Percentiles rank a stretch among this genome's conserved stretches.
phyloP scores from a whole-genome alignment of 2,888 invertebrate species.

The Spodoptera exigua region DNA sequence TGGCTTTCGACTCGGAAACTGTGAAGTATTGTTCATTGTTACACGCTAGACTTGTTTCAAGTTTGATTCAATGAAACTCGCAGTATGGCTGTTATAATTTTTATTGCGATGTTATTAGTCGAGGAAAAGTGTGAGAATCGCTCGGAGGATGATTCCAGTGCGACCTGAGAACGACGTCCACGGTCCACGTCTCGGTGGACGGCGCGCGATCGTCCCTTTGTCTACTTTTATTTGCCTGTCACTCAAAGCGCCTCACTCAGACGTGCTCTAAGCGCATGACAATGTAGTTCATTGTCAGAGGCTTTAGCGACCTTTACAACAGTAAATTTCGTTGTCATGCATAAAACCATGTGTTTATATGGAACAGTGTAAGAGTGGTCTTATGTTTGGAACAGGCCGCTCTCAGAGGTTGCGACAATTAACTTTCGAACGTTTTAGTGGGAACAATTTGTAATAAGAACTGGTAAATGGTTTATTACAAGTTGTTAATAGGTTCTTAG shows the following conservation, averaged over 20 bases:
- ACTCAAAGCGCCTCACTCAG: constrained; percentile 78
- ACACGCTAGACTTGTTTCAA: constrained; percentile 59
- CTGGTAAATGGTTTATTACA: too few species aligned
- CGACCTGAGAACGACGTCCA: constrained; percentile 51
- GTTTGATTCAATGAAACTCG: constrained; percentile 56
- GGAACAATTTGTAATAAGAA: constrained; percentile 6
- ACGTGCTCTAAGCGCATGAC: constrained; percentile 78
- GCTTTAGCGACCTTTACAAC: constrained; percentile 79
- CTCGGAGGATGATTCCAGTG: constrained; percentile 55
- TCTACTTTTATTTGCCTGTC: constrained; percentile 86
- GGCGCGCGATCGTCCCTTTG: constrained; percentile 71
- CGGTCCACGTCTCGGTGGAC: constrained; percentile 53
- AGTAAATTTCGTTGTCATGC: constrained; percentile 85
- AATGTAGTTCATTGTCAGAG: constrained; percentile 81
- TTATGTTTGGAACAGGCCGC: constrained; percentile 60
- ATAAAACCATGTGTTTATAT: constrained; percentile 81
- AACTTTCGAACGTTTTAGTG: constrained; percentile 55
- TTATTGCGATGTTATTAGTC: constrained; percentile 50
- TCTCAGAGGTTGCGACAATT: constrained; percentile 63
- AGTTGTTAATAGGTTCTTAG: too few species aligned
- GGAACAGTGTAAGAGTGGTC: constrained; percentile 60
- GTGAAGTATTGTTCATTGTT: constrained; percentile 68
- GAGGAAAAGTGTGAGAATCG: constrained; percentile 79
- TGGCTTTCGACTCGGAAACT: constrained; percentile 67
- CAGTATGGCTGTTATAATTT: constrained; percentile 47